Evolutionary conservation across 2,888 invertebrate genomes (phyloP).

Genomic region (Nephrotoma guestfalica): DNA sequence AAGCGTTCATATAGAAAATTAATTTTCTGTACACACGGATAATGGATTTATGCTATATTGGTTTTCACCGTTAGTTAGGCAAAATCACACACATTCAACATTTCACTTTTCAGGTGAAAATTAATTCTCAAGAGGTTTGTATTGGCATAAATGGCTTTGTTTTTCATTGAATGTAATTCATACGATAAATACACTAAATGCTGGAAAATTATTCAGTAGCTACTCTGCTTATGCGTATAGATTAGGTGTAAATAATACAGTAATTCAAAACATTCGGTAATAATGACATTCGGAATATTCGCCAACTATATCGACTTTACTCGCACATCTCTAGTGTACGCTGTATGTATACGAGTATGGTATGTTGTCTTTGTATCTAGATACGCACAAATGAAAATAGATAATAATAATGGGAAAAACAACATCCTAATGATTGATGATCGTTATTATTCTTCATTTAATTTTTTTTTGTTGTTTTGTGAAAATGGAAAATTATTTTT

Average conservation of each 20-base stretch:
- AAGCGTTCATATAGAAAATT: background rate
- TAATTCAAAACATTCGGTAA: background rate
- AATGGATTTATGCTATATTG: background rate
- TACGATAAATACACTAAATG: background rate
- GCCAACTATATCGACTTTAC: background rate
- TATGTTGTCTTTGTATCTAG: background rate
- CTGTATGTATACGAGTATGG: too few species aligned
- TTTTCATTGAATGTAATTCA: background rate
- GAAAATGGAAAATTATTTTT: background rate
- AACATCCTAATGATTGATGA: background rate
- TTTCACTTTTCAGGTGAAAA: background rate
- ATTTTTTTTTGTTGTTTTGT: background rate
- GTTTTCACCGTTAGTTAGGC: background rate
- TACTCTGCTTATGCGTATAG: background rate
- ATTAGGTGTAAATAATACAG: background rate
- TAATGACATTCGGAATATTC: background rate
- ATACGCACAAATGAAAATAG: background rate
- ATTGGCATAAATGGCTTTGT: background rate
- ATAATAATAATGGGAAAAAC: background rate
- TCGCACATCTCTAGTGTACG: background rate
- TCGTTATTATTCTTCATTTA: background rate
- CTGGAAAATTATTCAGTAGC: too few species aligned
- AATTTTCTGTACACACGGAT: background rate
- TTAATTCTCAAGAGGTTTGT: background rate
- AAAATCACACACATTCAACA: background rate